Evolutionary conservation across 2,888 invertebrate genomes (phyloP), one percentile per base, ranked within the genome.

Genomic region (Eupelmus urozonus): DNA sequence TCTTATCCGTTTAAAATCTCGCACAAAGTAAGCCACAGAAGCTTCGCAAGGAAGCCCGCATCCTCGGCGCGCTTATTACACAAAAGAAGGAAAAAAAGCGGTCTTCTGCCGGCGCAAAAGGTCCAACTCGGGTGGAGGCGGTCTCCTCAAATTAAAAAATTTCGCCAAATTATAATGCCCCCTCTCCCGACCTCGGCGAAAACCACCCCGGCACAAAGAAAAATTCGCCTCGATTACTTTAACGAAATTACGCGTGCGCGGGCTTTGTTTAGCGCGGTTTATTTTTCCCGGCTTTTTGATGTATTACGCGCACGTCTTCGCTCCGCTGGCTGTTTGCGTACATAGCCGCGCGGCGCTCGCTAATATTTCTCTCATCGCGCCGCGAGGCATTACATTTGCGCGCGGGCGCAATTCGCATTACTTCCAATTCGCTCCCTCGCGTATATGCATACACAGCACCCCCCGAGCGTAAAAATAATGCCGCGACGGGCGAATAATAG

Each of bases 331-430:
- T 34, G 49, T 51, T 55, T 72, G 25, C 51, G 55, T 20, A 55
- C 9, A n/a, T n/a, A n/a, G 55, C 55, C 2, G 29, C 27, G 9
- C 16, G 23, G 4, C 45, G 16, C 45, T 9, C 40, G 63, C 70
- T 80, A 76, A 80, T 73, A 70, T 76, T 70, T 77, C 80, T 74
- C 73, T 70, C 70, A 76, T 80, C 60, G 79, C 66, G 27, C 62
- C 45, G 51, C 40, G 45, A 62, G 69, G 71, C 75, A 75, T 75
- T 78, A 66, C 71, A 66, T 70, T 66, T 62, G 62, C 42, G 34
- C 55, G 20, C 53, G 51, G 20, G 45, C 49, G 63, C 63, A 23
- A 63, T 57, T 78, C 73, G 55, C 72, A 66, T 69, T 69, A 40
- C 72, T 65, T 74, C 63, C 60, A 60, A 72, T 59, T 74, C 29